These are phyloP conservation scores for Argyresthia albistria DNA, from an alignment of 2,888 invertebrate genomes.

Conservation along the genomic window DNA sequence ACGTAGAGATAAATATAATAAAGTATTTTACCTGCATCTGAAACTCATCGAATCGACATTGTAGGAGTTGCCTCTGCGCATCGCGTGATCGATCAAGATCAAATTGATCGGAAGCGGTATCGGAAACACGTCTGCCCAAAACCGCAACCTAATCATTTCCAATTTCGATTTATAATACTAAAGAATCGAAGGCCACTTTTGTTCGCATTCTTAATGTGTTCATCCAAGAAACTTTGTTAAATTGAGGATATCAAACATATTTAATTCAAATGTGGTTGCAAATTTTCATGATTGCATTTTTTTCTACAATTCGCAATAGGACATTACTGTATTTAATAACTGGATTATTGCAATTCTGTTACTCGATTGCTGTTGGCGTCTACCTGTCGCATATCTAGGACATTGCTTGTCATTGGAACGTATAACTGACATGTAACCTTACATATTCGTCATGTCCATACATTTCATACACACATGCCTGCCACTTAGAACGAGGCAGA, in stretches of 20 bases:
- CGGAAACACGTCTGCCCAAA: constrained; percentile 65
- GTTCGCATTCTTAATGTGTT: constrained; percentile 20
- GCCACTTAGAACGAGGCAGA: no score
- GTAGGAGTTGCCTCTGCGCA: constrained; percentile 9
- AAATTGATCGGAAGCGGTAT: constrained; percentile 49
- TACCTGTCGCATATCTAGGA: constrained; percentile 59
- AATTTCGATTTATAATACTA: constrained; percentile 49
- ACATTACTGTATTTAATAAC: constrained; percentile 25
- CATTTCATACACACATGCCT: no score
- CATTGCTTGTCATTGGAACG: constrained; percentile 60
- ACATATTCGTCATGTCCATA: neutral
- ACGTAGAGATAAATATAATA: no score
- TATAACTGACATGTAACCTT: constrained; percentile 4
- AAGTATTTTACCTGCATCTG: no score
- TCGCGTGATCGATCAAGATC: constrained; percentile 47
- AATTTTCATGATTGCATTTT: constrained; percentile 16
- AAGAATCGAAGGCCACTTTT: constrained; percentile 50
- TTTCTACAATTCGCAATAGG: constrained; percentile 19
- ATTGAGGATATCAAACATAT: constrained; percentile 24
- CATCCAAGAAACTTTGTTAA: constrained; percentile 30
- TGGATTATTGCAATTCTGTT: constrained; percentile 33
- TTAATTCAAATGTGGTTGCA: constrained; percentile 23
- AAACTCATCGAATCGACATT: no score
- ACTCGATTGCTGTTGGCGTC: constrained; percentile 34
- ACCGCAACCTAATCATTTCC: constrained; percentile 64